These are phyloP conservation scores for Scomber japonicus DNA, from an alignment of 2,113 vertebrate genomes.

Conservation along the genomic window DNA sequence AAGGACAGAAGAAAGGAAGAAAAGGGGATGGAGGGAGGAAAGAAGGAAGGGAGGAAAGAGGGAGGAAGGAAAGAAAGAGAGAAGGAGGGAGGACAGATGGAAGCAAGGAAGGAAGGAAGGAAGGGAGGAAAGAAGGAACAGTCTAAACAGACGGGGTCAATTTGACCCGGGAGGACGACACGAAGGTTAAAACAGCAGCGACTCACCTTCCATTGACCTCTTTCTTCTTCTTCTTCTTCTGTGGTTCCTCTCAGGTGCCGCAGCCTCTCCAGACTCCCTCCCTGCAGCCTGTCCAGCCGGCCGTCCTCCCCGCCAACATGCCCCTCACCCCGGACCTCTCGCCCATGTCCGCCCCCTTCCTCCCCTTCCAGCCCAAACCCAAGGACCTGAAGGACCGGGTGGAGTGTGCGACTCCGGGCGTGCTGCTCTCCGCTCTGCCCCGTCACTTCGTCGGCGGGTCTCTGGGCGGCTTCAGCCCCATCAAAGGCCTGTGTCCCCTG, in stretches of 20 bases:
- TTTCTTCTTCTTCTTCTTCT: not conserved
- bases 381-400: slow-evolving; percentile 62
- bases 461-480: slow-evolving; percentile 80
- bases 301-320: slow-evolving; percentile 59
- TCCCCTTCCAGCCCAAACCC: slow-evolving; percentile 67
- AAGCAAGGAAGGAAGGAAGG: too few species aligned
- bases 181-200: too few species aligned
- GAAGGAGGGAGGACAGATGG: too few species aligned
- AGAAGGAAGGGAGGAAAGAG: too few species aligned
- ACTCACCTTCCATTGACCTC: slow-evolving; percentile 1
- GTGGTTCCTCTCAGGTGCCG: slow-evolving; percentile 3
- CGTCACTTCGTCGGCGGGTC: slow-evolving; percentile 75
- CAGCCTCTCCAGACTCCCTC: not conserved
- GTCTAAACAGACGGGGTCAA: too few species aligned
- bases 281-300: slow-evolving; percentile 58
- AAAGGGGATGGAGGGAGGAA: too few species aligned
- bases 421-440: slow-evolving; percentile 71
- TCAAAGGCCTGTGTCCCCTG: slow-evolving; percentile 84
- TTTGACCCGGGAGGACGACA: too few species aligned
- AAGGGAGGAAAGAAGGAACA: too few species aligned
- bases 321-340: slow-evolving; percentile 78
- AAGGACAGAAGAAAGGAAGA: too few species aligned
- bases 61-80: too few species aligned
- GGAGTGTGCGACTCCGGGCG: slow-evolving; percentile 27
- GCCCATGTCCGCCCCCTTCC: slow-evolving; percentile 67